phyloP scores from a whole-genome alignment of 2,888 invertebrate genomes.

The Caenorhabditis imperialis region DNA sequence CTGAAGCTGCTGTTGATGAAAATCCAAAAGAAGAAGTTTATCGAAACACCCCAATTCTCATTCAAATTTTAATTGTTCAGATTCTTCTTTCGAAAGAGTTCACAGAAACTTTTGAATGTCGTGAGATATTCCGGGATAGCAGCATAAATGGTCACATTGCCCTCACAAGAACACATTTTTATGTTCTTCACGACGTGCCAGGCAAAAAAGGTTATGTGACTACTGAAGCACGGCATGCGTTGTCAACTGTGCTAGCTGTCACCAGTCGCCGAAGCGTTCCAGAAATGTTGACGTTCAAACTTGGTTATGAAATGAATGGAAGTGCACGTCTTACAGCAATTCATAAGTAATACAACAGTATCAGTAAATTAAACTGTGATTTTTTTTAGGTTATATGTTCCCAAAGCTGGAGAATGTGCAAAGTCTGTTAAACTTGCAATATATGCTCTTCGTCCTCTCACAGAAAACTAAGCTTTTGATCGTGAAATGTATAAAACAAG shows the following conservation, averaged over 20 bases:
- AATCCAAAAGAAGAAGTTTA: conserved; percentile 58
- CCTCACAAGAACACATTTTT: conserved; percentile 72
- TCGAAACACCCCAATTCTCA: too few species aligned
- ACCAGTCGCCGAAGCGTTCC: conserved; percentile 95
- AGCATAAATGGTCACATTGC: conserved; percentile 67
- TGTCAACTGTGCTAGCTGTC: conserved; percentile 94
- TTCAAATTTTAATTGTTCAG: conserved; percentile 38
- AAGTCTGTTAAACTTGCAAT: conserved; percentile 77
- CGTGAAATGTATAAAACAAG: too few species aligned
- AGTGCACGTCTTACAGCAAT: conserved; percentile 70
- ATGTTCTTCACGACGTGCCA: conserved; percentile 68
- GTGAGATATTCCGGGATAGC: conserved; percentile 85
- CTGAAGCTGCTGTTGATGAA: conserved; percentile 44
- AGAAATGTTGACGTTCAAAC: conserved; percentile 91
- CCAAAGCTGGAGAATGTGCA: conserved; percentile 77
- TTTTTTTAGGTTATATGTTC: conserved; percentile 67
- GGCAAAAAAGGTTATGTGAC: conserved; percentile 84
- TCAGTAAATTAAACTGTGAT: background rate
- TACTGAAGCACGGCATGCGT: conserved; percentile 88
- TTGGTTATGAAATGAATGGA: conserved; percentile 75
- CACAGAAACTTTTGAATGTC: conserved; percentile 90
- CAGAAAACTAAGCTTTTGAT: too few species aligned
- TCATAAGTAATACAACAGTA: conserved; percentile 56
- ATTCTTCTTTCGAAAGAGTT: conserved; percentile 83
- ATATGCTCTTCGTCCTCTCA: conserved; percentile 64